Evolutionary conservation across 2,888 invertebrate species (phyloP), one percentile per base, ranked within the genome.

Genomic region (Spodoptera exigua): DNA sequence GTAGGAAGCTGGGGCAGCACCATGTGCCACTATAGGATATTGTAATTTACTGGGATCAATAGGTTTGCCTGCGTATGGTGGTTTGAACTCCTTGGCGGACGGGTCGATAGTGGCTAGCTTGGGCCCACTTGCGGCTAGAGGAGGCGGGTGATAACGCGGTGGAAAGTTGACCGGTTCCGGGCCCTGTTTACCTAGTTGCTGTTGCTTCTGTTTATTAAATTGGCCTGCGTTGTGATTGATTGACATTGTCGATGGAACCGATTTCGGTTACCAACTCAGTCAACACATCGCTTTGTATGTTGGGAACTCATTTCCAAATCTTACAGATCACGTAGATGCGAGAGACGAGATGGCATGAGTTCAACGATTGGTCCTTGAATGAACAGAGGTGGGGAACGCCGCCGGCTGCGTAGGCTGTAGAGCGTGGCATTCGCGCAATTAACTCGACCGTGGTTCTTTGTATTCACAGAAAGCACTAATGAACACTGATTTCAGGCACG

Each of bases 81-180:
- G 90, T 89, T 93, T 93, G 76, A 87, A 91, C 86, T 92, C 93
- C 74, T 92, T 92, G 74, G 86, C 86, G 80, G 95, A 83, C 77
- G 94, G 84, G 81, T 95, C 93, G 83, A 95, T 94, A 89, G 96
- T 96, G 77, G 95, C 91, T 82, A 96, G 95, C 66, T 96, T 96
- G 65, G 95, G 94, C 70, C 94, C 95, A 74, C 92, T 90, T 61
- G 95, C 95, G 74, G 97, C 96, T 84, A 95, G 95, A 74, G 96
- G 96, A 68, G 96, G 96, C 80, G 97, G 97, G 87, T 97, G 97
- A 91, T 97, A 97, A 73, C 97, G 95, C 80, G 97, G 97, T 82
- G 97, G 97, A 90, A 93, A 93, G 91, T 89, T 91, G 91, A 93
- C 93, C 91, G 92, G 93, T 92, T 93, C 93, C 73, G 91, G 83